Evolutionary conservation across 2,888 invertebrate species (phyloP).

Genomic region (Ceriagrion tenellum): DNA sequence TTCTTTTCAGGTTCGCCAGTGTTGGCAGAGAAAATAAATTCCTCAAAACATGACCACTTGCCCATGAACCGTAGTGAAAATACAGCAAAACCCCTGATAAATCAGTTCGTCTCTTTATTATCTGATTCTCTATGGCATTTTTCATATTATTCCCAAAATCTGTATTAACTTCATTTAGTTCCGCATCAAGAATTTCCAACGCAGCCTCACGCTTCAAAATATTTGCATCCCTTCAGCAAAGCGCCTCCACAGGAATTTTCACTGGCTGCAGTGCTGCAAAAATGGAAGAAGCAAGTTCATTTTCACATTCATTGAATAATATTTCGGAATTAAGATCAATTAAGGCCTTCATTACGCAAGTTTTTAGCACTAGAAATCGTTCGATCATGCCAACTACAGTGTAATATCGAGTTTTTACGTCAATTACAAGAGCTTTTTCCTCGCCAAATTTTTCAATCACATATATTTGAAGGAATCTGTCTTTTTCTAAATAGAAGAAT

Average conservation of each 20-base stretch:
- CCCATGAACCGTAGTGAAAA: too few species aligned
- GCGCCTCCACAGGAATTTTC: slow-evolving; percentile 16
- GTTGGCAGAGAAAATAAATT: too few species aligned
- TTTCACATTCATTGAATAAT: neutral
- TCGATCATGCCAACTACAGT: neutral
- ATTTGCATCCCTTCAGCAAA: neutral
- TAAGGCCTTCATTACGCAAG: neutral
- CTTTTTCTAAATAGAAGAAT: too few species aligned
- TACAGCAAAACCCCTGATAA: too few species aligned
- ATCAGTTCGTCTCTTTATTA: too few species aligned
- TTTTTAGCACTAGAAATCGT: neutral
- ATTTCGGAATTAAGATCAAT: slow-evolving; percentile 4
- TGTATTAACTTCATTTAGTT: too few species aligned
- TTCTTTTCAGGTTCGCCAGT: too few species aligned
- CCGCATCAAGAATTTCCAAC: neutral
- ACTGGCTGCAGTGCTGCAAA: neutral
- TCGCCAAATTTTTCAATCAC: neutral
- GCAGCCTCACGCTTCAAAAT: neutral
- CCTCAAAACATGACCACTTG: too few species aligned
- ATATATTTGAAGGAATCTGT: neutral
- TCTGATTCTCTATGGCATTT: too few species aligned
- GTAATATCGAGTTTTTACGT: neutral
- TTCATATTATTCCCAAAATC: too few species aligned
- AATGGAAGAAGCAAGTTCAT: neutral
- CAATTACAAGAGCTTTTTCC: neutral